These are phyloP conservation scores for Lasioglossum albipes DNA, from an alignment of 1,140 invertebrate species.

Conservation along the genomic window DNA sequence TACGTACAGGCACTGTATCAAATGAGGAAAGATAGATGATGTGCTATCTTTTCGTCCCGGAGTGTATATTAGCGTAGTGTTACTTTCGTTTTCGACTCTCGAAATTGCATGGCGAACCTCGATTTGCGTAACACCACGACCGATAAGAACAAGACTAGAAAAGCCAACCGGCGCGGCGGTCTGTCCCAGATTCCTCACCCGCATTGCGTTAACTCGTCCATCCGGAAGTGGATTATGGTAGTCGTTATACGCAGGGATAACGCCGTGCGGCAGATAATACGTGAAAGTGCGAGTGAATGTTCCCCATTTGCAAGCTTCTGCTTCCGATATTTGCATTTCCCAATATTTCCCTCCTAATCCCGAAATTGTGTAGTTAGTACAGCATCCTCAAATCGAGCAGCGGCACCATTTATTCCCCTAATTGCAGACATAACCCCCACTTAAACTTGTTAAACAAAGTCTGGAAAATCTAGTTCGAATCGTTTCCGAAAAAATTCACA, in stretches of 20 bases:
- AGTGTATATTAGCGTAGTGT: not conserved
- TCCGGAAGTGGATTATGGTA: conserved; percentile 64
- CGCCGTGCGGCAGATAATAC: conserved; percentile 68
- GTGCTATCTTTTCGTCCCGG: too few species aligned
- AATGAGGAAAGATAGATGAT: too few species aligned
- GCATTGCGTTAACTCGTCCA: conserved; percentile 69
- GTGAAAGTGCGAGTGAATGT: conserved; percentile 76
- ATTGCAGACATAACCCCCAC: too few species aligned
- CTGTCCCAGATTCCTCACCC: conserved; percentile 76
- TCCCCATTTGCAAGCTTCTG: conserved; percentile 33
- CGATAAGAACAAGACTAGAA: conserved; percentile 60
- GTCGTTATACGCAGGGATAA: conserved; percentile 51
- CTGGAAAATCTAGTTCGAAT: too few species aligned
- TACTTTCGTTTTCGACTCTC: conserved; percentile 56
- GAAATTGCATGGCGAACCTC: conserved; percentile 55
- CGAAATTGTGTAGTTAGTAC: not conserved
- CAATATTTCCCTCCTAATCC: not conserved
- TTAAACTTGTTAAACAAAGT: too few species aligned
- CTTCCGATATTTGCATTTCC: not conserved
- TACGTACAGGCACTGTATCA: too few species aligned
- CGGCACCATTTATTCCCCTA: too few species aligned
- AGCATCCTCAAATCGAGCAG: not conserved
- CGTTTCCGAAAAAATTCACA: too few species aligned
- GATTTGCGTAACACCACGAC: conserved; percentile 57
- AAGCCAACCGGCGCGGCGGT: conserved; percentile 29